phyloP scores from a whole-genome alignment of 92 coral and sea anemone genomes.

The Diadumene lineata region DNA sequence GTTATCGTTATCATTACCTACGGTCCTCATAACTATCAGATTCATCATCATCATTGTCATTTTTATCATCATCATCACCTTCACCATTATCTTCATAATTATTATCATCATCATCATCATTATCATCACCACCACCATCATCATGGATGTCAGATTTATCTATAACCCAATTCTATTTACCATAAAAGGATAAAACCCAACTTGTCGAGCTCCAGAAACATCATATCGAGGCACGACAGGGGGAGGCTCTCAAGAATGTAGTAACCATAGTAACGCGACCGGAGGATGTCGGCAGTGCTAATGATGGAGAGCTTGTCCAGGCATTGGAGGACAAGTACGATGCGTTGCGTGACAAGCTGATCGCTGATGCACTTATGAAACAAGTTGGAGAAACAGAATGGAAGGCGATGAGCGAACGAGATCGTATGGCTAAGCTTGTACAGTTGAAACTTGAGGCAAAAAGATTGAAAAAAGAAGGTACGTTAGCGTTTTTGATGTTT shows the following conservation, averaged over 20 bases:
- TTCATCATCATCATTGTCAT: neutral
- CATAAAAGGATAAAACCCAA: conserved; percentile 68
- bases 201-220: conserved; percentile 77
- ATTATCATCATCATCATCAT: neutral
- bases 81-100: neutral
- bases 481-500: too few species aligned
- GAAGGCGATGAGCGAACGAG: conserved; percentile 84
- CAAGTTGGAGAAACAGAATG: conserved; percentile 92
- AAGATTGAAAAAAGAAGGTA: conserved; percentile 76
- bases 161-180: neutral
- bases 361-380: conserved; percentile 82
- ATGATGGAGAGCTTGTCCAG: conserved; percentile 83
- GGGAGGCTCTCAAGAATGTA: conserved; percentile 61
- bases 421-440: conserved; percentile 76
- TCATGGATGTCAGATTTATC: neutral
- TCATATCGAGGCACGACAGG: conserved; percentile 63
- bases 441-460: conserved; percentile 89
- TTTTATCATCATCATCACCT: neutral
- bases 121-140: neutral
- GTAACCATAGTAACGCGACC: conserved; percentile 70
- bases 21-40: neutral
- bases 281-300: conserved; percentile 75
- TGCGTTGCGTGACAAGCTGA: conserved; percentile 85
- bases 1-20: too few species aligned
- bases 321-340: conserved; percentile 95